Base-by-base conservation (phyloP, 2,888 invertebrate genomes). In the Rotaria sp. region DNA sequence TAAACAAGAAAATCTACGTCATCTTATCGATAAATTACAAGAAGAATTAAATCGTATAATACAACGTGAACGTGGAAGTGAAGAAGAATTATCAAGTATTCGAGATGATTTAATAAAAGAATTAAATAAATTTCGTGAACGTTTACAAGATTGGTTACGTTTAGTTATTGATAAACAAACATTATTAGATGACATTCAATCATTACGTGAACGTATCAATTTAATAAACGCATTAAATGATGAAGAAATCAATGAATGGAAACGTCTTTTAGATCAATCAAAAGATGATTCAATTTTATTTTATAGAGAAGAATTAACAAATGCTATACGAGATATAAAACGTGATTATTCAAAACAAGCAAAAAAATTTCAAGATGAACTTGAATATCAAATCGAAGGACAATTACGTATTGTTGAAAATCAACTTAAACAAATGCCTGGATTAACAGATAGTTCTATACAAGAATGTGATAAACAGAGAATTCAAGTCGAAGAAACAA, bases 181-280 rank as follows among this genome's bases (percentile, higher is more conserved):
- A 41, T n/a, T 80, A 45, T n/a, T 45, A 41, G 80, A 80, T 80
- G 80, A 80, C 15, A 80, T 80, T 4, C 80, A 80, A 80, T 80
- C 80, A 45, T 80, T 45, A 45, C 80, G 80, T 45, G 80, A 80
- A 80, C 41, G 80, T 80, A 45, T 80, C 26, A 80, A 80, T 45
- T 80, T 80, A 80, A n/a, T 80, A 8, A 80, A 80, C n/a, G 80
- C 80, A 45, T 80, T 80, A 7, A 80, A 80, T 45, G 80, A 80
- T 26, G 80, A 80, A 80, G 80, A 80, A 80, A 45, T 80, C 11
- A 80, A 80, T 80, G 80, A 80, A 80, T 80, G 80, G 80, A 80
- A 80, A 45, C 80, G 80, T 80, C 38, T 80, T 21, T 80, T 80
- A 45, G 80, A 80, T 80, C 80, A 80, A 80, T 45, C 45, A n/a